phyloP scores from a whole-genome alignment of 2,797 vertebrate species.

The Anniella stebbinsi region DNA sequence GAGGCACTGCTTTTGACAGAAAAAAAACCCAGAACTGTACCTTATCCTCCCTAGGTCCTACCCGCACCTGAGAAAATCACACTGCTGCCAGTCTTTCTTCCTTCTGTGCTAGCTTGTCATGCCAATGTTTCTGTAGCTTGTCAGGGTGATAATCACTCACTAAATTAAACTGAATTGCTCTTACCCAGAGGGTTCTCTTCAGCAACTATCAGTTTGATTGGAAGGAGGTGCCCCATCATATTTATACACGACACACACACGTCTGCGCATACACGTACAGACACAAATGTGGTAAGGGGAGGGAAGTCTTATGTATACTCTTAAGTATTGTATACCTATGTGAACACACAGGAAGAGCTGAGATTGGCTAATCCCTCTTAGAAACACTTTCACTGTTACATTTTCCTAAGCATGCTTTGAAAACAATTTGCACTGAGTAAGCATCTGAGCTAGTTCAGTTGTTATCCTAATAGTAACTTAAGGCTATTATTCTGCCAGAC shows the following conservation, averaged over 20 bases:
- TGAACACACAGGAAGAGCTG: background rate
- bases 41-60: background rate
- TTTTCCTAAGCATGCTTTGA: background rate
- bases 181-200: constrained; percentile 32
- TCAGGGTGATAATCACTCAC: constrained; percentile 26
- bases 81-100: background rate
- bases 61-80: background rate
- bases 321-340: background rate
- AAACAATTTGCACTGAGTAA: background rate
- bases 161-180: constrained; percentile 27
- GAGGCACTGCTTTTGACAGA: background rate
- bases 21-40: background rate
- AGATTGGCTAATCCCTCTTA: background rate
- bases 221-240: constrained; percentile 12
- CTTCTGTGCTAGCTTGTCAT: constrained; percentile 5
- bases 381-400: fast-evolving
- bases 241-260: background rate
- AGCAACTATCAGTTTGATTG: constrained; percentile 19
- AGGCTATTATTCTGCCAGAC: background rate
- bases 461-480: background rate
- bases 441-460: background rate
- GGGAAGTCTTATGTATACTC: background rate
- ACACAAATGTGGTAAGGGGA: background rate
- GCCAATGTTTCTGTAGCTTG: background rate
- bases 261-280: background rate